These are phyloP conservation scores for Etheostoma perlongum DNA, from an alignment of 2,797 vertebrate genomes.

Conservation along the genomic window DNA sequence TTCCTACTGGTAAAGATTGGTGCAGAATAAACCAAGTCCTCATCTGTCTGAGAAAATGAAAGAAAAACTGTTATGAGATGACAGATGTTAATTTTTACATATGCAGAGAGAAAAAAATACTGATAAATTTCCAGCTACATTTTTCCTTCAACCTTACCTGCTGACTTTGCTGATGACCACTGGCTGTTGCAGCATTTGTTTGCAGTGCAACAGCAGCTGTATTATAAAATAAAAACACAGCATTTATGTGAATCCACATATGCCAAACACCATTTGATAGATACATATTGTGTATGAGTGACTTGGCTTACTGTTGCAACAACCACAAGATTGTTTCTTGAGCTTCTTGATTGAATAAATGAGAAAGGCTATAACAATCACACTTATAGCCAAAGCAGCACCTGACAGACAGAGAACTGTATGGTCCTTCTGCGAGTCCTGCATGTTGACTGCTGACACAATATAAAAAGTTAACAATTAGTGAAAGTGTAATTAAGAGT, in stretches of 20 bases:
- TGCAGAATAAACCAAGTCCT: slow-evolving; percentile 49
- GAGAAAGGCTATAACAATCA: slow-evolving; percentile 24
- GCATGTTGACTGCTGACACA: not conserved
- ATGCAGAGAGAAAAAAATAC: accelerated
- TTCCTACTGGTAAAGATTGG: not conserved
- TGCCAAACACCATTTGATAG: accelerated
- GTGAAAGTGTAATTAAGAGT: not conserved
- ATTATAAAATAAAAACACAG: not conserved
- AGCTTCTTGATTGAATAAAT: slow-evolving; percentile 20
- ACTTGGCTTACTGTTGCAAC: slow-evolving; percentile 25
- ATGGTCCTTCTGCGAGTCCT: not conserved
- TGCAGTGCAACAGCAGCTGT: slow-evolving; percentile 3
- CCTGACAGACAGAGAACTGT: not conserved
- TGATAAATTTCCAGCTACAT: accelerated
- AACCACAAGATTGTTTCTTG: not conserved
- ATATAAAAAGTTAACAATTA: not conserved
- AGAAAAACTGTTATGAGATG: not conserved
- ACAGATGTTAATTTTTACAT: not conserved
- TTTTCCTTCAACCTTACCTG: slow-evolving; percentile 23
- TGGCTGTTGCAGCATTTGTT: not conserved
- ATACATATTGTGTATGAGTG: not conserved
- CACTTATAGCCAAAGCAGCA: slow-evolving; percentile 26
- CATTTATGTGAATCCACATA: accelerated
- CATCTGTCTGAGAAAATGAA: slow-evolving; percentile 37
- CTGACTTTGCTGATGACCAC: not conserved